Evolutionary conservation across 2,797 vertebrate genomes (phyloP).

Genomic region (Megaceryle alcyon): DNA sequence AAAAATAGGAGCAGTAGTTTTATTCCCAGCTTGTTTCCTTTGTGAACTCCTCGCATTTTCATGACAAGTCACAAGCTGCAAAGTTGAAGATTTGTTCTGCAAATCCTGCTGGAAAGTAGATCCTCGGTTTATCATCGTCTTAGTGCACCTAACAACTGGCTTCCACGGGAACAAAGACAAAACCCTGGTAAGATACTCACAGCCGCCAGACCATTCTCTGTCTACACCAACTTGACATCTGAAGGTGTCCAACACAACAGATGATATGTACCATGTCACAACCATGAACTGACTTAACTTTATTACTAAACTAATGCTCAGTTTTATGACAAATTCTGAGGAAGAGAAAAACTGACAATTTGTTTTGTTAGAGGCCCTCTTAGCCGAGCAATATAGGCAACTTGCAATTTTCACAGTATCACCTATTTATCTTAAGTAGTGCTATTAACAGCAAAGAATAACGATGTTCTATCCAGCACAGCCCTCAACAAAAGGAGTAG

Average conservation of each 20-base stretch:
- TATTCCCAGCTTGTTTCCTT: not conserved
- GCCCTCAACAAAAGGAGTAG: not conserved
- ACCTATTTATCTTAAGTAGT: not conserved
- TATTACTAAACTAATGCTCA: not conserved
- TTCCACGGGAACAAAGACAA: constrained; percentile 62
- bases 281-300: not conserved
- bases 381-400: not conserved
- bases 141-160: constrained; percentile 50
- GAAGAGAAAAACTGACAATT: not conserved
- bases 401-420: not conserved
- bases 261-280: not conserved
- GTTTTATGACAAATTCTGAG: not conserved
- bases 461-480: not conserved
- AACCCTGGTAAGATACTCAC: not conserved
- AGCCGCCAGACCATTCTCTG: not conserved
- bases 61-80: not conserved
- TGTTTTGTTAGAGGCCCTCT: not conserved
- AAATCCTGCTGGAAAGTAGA: constrained; percentile 33
- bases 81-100: constrained; percentile 39
- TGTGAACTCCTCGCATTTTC: not conserved
- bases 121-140: constrained; percentile 61
- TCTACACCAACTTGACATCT: not conserved
- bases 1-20: not conserved
- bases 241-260: not conserved
- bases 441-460: not conserved